A percentile compares a stretch with the other conserved stretches of the same genome.
Evolutionary conservation across 2,113 vertebrate genomes (phyloP).

Genomic region (Serilophus lunatus): DNA sequence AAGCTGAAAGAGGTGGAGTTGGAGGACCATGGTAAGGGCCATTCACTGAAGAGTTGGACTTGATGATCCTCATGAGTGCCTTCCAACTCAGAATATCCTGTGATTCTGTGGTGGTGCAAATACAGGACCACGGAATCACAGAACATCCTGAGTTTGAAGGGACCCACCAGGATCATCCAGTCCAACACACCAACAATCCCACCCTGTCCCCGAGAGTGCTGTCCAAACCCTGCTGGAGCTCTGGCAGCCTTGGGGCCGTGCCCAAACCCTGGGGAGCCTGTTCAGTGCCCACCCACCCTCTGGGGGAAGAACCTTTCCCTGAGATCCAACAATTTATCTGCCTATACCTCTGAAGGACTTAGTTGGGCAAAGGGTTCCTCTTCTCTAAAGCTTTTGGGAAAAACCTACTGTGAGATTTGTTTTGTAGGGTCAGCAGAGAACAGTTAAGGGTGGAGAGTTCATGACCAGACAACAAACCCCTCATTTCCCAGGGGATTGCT

Average conservation of each 20-base stretch:
- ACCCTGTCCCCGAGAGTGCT: not conserved
- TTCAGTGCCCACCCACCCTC: not conserved
- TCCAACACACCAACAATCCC: not conserved
- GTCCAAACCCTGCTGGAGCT: not conserved
- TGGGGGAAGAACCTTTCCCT: not conserved
- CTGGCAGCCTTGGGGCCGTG: not conserved
- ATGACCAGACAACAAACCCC: not conserved
- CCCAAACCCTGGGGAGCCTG: not conserved
- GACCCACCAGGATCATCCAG: not conserved
- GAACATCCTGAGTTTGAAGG: not conserved
- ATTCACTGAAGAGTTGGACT: no score
- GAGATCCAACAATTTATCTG: not conserved
- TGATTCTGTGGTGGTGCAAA: no score
- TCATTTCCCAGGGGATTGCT: not conserved
- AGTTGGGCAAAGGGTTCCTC: not conserved
- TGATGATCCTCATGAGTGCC: no score
- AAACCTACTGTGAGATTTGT: not conserved
- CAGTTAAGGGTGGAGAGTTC: not conserved
- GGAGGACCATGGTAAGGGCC: not conserved
- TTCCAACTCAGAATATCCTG: no score
- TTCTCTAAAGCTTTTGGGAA: not conserved
- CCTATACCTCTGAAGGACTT: not conserved
- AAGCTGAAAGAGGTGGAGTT: not conserved
- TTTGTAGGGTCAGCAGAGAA: rapidly evolving
- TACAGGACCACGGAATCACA: no score